Percentiles rank a stretch among this genome's conserved stretches.
Evolutionary conservation across 2,113 vertebrate species (phyloP).

Genomic region (Haemorhous mexicanus): DNA sequence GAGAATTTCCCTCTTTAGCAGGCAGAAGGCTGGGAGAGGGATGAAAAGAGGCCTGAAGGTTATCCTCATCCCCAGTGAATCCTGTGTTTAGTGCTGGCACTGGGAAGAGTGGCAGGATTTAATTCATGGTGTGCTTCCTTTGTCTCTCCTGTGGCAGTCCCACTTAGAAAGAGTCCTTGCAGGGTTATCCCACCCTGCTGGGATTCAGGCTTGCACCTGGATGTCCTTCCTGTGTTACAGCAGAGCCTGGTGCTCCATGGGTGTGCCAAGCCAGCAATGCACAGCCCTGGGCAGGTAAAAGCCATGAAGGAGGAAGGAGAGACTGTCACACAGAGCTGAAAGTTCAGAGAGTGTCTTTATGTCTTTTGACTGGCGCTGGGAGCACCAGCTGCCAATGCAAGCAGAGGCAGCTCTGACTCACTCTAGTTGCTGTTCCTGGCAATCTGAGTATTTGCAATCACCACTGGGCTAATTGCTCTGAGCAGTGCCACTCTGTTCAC

Average conservation of each 20-base stretch:
- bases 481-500: not conserved
- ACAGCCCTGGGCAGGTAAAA: not conserved
- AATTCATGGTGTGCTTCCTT: not conserved
- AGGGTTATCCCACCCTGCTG: fast-evolving
- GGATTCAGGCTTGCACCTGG: not conserved
- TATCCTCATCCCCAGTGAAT: not conserved
- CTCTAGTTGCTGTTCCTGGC: not conserved
- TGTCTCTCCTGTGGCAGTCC: not conserved
- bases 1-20: not conserved
- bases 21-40: not conserved
- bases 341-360: not conserved
- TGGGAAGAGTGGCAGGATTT: not conserved
- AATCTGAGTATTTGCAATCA: conserved; percentile 2
- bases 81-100: not conserved
- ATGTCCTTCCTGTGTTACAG: not conserved
- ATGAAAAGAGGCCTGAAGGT: not conserved
- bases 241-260: not conserved
- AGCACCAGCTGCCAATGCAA: not conserved
- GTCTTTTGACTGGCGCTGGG: not conserved
- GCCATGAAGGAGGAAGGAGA: not conserved
- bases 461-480: conserved; percentile 36
- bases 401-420: conserved; percentile 1
- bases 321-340: not conserved
- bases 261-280: not conserved
- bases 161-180: not conserved